Evolutionary conservation across 2,888 invertebrate genomes (phyloP).

Genomic region (Germaria angustata): DNA sequence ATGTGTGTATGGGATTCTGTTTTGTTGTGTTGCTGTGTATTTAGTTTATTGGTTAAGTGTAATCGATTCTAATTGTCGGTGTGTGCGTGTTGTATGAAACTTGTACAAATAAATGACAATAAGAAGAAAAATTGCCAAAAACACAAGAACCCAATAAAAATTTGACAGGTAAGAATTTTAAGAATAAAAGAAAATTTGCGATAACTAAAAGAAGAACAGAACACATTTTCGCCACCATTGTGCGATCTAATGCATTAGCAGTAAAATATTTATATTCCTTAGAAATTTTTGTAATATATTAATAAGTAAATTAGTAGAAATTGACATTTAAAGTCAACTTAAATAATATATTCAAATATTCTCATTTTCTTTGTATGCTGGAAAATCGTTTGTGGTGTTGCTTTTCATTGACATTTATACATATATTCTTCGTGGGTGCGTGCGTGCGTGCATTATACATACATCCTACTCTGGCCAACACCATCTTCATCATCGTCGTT

Average conservation of each 20-base stretch:
- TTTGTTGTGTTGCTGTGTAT: conserved; percentile 3
- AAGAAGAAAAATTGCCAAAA: conserved; percentile 41
- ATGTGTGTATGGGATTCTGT: conserved; percentile 28
- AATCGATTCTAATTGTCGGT: conserved; percentile 22
- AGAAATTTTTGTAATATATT: neutral
- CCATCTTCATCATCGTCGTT: conserved; percentile 44
- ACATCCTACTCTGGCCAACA: conserved; percentile 42
- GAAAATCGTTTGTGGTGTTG: conserved; percentile 17
- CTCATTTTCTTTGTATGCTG: conserved; percentile 8
- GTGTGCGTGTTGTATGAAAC: conserved; percentile 46
- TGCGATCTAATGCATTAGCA: conserved; percentile 32
- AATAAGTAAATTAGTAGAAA: neutral
- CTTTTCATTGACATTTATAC: conserved; percentile 13
- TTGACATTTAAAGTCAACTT: conserved; percentile 13
- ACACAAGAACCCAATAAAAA: conserved; percentile 32
- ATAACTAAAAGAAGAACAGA: conserved; percentile 20
- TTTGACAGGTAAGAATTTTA: conserved; percentile 64
- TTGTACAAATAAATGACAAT: conserved; percentile 52
- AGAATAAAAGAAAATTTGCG: conserved; percentile 27
- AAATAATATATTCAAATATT: conserved; percentile 31
- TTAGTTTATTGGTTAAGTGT: neutral
- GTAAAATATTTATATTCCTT: neutral
- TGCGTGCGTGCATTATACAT: conserved; percentile 49
- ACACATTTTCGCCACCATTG: conserved; percentile 48
- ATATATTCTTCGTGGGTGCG: conserved; percentile 17